Percentiles rank a stretch among this genome's conserved stretches.
phyloP scores from a whole-genome alignment of 2,113 vertebrate genomes.

The Leptocoma aspasia region DNA sequence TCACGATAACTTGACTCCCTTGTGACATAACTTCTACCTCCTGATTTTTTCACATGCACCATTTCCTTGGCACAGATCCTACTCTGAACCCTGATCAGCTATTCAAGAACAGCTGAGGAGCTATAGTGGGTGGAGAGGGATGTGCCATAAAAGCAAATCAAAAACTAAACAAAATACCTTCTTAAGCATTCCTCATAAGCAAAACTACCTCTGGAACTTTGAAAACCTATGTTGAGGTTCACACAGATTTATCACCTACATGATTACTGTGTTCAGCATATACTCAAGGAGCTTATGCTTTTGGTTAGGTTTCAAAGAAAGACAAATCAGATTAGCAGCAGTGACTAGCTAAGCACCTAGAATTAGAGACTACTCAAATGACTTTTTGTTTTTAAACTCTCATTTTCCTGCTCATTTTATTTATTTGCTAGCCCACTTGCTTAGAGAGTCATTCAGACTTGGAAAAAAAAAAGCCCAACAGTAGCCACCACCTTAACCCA shows the following conservation, averaged over 20 bases:
- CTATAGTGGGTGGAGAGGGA: background rate
- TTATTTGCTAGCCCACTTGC: background rate
- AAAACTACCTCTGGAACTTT: background rate
- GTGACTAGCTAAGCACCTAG: background rate
- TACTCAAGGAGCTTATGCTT: background rate
- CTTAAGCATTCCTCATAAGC: background rate
- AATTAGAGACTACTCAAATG: background rate
- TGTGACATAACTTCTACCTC: background rate
- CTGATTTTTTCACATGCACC: background rate
- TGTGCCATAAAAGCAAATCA: background rate
- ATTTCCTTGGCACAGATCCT: background rate
- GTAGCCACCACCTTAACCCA: background rate
- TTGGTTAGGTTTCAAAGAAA: background rate
- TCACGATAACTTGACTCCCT: background rate
- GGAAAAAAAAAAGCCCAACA: accelerated
- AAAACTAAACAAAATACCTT: background rate
- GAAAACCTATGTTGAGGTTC: background rate
- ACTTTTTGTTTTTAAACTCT: background rate
- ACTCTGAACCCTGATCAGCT: background rate
- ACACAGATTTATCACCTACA: background rate
- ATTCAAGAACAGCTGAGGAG: background rate
- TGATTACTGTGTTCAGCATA: background rate
- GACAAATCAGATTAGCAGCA: constrained; percentile 15
- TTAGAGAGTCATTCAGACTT: background rate
- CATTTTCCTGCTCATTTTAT: background rate